Evolutionary conservation across 2,113 vertebrate species (phyloP).

Genomic region (Entomyzon cyanotis): DNA sequence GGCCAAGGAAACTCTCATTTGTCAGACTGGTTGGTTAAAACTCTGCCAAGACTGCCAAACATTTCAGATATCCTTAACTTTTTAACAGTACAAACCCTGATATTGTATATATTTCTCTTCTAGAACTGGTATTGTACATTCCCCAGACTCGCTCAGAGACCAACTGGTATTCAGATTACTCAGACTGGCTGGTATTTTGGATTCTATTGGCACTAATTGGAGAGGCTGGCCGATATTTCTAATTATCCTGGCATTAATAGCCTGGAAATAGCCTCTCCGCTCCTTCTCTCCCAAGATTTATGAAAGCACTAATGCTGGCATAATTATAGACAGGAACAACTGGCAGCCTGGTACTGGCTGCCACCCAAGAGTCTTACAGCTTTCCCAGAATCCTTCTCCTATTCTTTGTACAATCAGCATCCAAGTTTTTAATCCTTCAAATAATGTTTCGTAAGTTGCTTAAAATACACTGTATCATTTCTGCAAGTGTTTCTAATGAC

Average conservation of each 20-base stretch:
- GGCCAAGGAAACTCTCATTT: neutral
- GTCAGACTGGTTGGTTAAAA: neutral
- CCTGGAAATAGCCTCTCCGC: conserved; percentile 60
- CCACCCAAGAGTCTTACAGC: conserved; percentile 45
- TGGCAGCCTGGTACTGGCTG: conserved; percentile 57
- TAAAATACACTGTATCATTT: conserved; percentile 38
- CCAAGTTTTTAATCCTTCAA: conserved; percentile 48
- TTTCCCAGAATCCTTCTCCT: conserved; percentile 54
- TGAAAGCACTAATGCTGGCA: conserved; percentile 60
- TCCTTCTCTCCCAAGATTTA: conserved; percentile 61
- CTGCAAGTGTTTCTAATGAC: neutral
- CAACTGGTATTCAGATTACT: conserved; percentile 55
- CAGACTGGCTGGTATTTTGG: conserved; percentile 61
- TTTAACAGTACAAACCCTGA: neutral
- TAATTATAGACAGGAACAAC: conserved; percentile 48
- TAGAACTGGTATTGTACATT: neutral
- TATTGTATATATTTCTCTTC: neutral
- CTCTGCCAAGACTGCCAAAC: neutral
- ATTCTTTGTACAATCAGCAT: neutral
- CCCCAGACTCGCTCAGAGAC: conserved; percentile 11
- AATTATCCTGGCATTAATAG: conserved; percentile 72
- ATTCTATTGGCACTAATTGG: conserved; percentile 56
- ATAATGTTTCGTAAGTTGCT: conserved; percentile 30
- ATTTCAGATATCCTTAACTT: neutral
- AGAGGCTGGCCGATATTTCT: conserved; percentile 71